Percentiles rank a stretch among this genome's conserved stretches.
phyloP scores from a whole-genome alignment of 2,113 vertebrate genomes.

The Pluvianellus socialis region DNA sequence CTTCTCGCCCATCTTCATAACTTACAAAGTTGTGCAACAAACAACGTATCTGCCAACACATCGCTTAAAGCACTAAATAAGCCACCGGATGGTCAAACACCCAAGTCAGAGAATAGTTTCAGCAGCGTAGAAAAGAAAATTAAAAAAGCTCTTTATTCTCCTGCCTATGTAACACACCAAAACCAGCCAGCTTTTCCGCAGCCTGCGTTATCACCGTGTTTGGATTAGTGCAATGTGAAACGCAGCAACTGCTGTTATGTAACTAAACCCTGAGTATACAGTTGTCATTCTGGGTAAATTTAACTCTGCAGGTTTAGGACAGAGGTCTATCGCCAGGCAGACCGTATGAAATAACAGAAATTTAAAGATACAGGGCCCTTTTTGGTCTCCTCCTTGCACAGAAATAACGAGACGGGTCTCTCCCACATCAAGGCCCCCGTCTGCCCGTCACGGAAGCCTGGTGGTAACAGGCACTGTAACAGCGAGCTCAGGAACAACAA shows the following conservation, averaged over 20 bases:
- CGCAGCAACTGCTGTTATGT: constrained; percentile 77
- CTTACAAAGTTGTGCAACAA: constrained; percentile 37
- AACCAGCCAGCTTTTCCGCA: constrained; percentile 31
- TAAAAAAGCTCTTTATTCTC: constrained; percentile 49
- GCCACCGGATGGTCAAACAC: constrained; percentile 7
- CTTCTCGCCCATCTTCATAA: not conserved
- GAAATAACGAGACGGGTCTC: not conserved
- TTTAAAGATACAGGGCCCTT: constrained; percentile 68
- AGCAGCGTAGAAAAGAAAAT: not conserved
- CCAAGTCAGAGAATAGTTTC: constrained; percentile 32
- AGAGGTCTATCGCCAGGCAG: constrained; percentile 68
- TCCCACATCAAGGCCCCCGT: not conserved
- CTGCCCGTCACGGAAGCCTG: not conserved
- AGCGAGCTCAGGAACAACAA: constrained; percentile 11
- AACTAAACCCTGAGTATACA: constrained; percentile 79
- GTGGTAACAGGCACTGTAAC: not conserved
- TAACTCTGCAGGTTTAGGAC: constrained; percentile 81
- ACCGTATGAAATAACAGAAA: constrained; percentile 47
- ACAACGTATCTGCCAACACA: constrained; percentile 26
- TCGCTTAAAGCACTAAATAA: constrained; percentile 32
- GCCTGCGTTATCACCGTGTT: constrained; percentile 64
- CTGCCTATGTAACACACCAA: constrained; percentile 4
- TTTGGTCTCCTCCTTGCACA: not conserved
- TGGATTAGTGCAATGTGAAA: constrained; percentile 73
- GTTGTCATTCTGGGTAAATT: constrained; percentile 82